Base-by-base conservation (phyloP, 2,888 invertebrate species). In the Hypsopygia costalis region DNA sequence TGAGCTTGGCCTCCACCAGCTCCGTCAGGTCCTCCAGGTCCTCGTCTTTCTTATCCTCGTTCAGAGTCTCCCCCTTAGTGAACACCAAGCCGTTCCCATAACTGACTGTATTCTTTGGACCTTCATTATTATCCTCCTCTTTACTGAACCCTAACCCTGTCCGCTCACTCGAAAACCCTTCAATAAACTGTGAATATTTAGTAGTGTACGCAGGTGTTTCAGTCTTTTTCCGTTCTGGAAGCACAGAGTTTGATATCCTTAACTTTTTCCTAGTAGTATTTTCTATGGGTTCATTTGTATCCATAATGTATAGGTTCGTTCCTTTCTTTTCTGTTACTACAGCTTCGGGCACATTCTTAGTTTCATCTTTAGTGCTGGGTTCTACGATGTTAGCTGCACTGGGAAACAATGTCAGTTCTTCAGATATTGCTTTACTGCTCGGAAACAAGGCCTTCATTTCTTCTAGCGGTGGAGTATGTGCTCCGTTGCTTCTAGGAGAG, bases 51-150 rank as follows among this genome's bases (percentile, higher is more conserved):
- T 74, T 78, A 1, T 77, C 79, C 32, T 82, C 83, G 46, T 87
- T 85, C 41, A 90, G 56, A 0, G 78, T 79, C 58, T 91, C 90
- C 1, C 90, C 90, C 57, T 90, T 91, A 0, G 90, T 85, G 46
- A 91, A 91, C 48, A 73, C 68, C 43, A 90, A 62, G 0, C 82
- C 85, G 3, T 83, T 86, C 0, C 87, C 87, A 43, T 87, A 87
- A 41, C 56, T 74, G 1, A 86, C 69, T 0, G 81, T 78, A 28
- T 71, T 78, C 52, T 88, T 89, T 11, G 79, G 61, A 56, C 61
- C 70, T 6, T 52, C 55, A 1, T 41, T 55, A 3, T 46, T 58
- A 4, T 66, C 75, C 2, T 69, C 70, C 1, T 74, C 74, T 42
- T 78, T 70, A 43, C 60, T 75, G 35, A 90, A 90, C 0, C 90